Evolutionary conservation across 2,888 invertebrate genomes (phyloP), one percentile per base, ranked within the genome.

Genomic region (Arctia plantaginis): DNA sequence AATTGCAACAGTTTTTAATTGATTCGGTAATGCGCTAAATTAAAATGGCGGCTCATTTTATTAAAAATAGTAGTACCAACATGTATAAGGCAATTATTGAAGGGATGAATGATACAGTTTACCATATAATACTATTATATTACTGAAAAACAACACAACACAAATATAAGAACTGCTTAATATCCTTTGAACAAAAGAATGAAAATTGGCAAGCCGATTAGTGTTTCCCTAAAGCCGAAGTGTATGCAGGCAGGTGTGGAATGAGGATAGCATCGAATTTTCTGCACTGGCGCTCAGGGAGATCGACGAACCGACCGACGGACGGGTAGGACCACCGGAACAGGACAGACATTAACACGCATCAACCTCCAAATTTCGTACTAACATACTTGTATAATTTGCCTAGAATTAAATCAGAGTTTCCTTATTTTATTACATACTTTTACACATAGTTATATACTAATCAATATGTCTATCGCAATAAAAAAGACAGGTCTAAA

Each of bases 221-320:
- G 47, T 20, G 47, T 65, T 65, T 27, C 30, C 15, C 65, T 69
- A 69, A 69, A 35, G 65, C 41, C 66, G 83, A 78, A 78, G 84
- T 70, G 64, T 85, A 87, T 85, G 87, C 89, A 91, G 87, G 87
- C 89, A 89, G 87, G 91, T 90, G 90, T 90, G 90, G 90, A 90
- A 91, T 88, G 91, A 90, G 91, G 91, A 91, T 88, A 86, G 88
- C 85, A 90, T 90, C 91, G 87, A 92, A 94, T 94, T 94, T 93
- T 90, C 93, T 90, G 93, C 90, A 90, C 88, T 90, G 92, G 83
- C 89, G 93, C 92, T 87, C 88, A 79, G 80, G 86, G 85, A 91
- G 92, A 93, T 93, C 91, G 90, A 90, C 88, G 79, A 86, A 88
- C 88, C 89, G 87, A 27, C 18, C 62, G 62, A 84, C 81, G 88